Evolutionary conservation across 2,113 vertebrate species (phyloP), one percentile per base, ranked within the genome.

Genomic region (Phoenicopterus ruber): DNA sequence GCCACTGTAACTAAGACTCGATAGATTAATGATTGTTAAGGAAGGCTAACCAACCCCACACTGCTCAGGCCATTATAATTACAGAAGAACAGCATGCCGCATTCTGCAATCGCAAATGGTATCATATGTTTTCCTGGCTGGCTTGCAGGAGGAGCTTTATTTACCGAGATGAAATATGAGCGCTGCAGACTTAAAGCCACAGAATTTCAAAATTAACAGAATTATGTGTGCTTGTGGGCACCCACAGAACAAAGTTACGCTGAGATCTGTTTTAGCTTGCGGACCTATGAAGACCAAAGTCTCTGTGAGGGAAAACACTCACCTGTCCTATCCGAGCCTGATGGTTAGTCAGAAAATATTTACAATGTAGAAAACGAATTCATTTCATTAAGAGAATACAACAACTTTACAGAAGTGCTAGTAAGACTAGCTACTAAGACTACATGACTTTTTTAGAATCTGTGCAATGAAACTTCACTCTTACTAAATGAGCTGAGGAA

Each of bases 91-190:
- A 99, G 99, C 98, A 98, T 97, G 99, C 98, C 96, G 90, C 98
- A 98, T 98, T 98, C 98, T 98, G 98, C 98, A 98, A 95, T 95
- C 98, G 98, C 99, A 99, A 99, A 99, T 98, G 98, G 98, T 98
- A 98, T 99, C 99, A 98, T 99, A 99, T 99, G 99, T 98, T 99
- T 98, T 98, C 98, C 98, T 98, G 99, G 99, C 99, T 98, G 91
- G 59, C 93, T 91, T 97, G 59, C 50, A 95, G 92, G 88, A 96
- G 96, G 91, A 95, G 87, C 84, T 97, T 88, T 95, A 92, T 50
- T 96, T 94, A 95, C 95, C 74, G 34, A 69, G 92, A 96, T 40
- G 73, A 96, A 95, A 86, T 13, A 62, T 2, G 7, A 78, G 87
- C 52, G 71, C 55, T 10, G 42, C 32, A 13, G 22, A 47, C 70